A percentile compares a stretch with the other conserved stretches of the same genome.
phyloP scores from a whole-genome alignment of 1,140 invertebrate genomes.

The Brachystomella parvula region DNA sequence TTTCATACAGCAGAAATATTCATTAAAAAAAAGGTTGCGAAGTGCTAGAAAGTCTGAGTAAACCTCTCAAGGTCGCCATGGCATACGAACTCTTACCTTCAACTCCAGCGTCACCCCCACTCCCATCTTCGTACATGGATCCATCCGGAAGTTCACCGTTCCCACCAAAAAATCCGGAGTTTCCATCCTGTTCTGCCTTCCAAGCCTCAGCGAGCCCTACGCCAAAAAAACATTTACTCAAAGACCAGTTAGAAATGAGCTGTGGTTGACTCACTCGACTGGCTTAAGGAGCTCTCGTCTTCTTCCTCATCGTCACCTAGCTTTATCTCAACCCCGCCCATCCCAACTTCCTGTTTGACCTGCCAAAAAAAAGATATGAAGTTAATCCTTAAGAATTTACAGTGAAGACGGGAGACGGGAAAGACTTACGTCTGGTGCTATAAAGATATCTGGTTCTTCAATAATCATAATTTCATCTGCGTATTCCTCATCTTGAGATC shows the following conservation, averaged over 20 bases:
- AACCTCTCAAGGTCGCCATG: conserved; percentile 11
- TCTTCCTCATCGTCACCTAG: neutral
- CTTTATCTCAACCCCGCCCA: neutral
- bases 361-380: neutral
- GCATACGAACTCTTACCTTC: conserved; percentile 4
- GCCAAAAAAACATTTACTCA: neutral
- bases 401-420: no score
- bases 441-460: no score
- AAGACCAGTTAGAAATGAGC: neutral
- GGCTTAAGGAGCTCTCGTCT: neutral
- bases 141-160: neutral
- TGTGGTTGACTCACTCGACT: neutral
- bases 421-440: no score
- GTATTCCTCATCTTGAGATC: no score
- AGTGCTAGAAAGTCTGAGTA: no score
- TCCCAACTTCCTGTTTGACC: neutral
- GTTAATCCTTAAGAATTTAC: no score
- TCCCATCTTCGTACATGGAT: neutral
- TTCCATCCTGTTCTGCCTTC: neutral
- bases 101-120: neutral
- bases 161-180: neutral
- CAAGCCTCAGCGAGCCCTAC: neutral
- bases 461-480: no score
- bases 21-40: no score
- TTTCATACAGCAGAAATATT: no score